Evolutionary conservation across 1,140 invertebrate genomes (phyloP).

Genomic region (Plectrocnemia conspersa): DNA sequence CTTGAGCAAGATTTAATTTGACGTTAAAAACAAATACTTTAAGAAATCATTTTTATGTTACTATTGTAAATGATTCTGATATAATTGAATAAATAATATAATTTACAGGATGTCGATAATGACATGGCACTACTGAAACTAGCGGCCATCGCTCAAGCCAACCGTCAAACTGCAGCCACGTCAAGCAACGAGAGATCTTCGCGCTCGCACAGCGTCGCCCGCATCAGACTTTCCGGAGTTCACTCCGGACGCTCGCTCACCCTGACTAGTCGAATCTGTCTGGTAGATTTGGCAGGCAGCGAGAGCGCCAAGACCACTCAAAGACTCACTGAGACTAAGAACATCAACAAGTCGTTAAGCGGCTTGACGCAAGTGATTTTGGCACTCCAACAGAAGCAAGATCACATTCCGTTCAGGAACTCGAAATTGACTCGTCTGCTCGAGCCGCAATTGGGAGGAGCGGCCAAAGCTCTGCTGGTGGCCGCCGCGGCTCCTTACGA

Average conservation of each 20-base stretch:
- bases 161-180: conserved; percentile 59
- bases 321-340: conserved; percentile 72
- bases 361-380: conserved; percentile 77
- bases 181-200: conserved; percentile 70
- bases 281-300: conserved; percentile 82
- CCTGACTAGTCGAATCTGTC: conserved; percentile 46
- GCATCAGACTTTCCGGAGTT: conserved; percentile 52
- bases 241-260: conserved; percentile 52
- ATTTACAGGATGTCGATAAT: no score
- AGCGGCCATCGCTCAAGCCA: conserved; percentile 52
- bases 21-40: no score
- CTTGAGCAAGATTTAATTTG: no score
- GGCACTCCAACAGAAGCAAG: conserved; percentile 64
- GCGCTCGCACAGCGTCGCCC: conserved; percentile 69
- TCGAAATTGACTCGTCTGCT: conserved; percentile 79
- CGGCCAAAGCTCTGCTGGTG: conserved; percentile 82
- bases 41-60: no score
- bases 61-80: no score
- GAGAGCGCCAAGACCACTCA: conserved; percentile 74
- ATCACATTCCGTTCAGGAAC: conserved; percentile 76
- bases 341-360: conserved; percentile 75
- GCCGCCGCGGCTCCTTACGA: conserved; percentile 70
- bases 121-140: conserved; percentile 53
- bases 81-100: no score
- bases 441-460: conserved; percentile 76